Conservation (phyloP, 2,797 vertebrate species). For the Trachops cirrhosus region DNA sequence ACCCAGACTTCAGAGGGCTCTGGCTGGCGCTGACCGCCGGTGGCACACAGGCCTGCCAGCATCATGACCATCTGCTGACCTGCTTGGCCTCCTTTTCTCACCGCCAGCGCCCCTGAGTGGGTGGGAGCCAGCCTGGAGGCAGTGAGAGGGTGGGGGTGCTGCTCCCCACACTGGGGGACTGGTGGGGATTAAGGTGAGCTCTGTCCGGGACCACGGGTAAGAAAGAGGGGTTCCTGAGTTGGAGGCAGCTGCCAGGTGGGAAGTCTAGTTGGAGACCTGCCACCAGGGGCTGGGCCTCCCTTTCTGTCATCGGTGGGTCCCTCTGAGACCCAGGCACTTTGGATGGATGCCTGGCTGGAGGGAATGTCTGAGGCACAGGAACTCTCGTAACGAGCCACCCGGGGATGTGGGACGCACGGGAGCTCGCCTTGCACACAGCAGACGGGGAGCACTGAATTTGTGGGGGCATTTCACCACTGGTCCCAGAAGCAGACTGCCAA, state of each 20-base stretch:
- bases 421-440: not conserved
- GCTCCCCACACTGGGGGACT: not conserved
- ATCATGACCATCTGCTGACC: accelerated
- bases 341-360: not conserved
- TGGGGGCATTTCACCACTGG: not conserved
- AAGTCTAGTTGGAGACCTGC: not conserved
- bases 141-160: not conserved
- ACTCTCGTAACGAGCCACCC: not conserved
- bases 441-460: not conserved
- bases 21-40: not conserved
- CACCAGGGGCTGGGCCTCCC: accelerated
- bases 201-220: not conserved
- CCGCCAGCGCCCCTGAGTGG: accelerated
- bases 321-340: not conserved
- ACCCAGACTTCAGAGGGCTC: not conserved
- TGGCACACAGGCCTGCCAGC: accelerated
- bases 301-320: not conserved
- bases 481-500: not conserved
- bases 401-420: accelerated
- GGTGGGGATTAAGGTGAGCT: not conserved
- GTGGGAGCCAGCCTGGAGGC: not conserved
- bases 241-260: not conserved
- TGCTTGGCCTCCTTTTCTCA: not conserved
- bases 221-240: accelerated
- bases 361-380: not conserved